Conservation (phyloP, 2,113 vertebrate genomes). For the Perognathus longimembris region DNA sequence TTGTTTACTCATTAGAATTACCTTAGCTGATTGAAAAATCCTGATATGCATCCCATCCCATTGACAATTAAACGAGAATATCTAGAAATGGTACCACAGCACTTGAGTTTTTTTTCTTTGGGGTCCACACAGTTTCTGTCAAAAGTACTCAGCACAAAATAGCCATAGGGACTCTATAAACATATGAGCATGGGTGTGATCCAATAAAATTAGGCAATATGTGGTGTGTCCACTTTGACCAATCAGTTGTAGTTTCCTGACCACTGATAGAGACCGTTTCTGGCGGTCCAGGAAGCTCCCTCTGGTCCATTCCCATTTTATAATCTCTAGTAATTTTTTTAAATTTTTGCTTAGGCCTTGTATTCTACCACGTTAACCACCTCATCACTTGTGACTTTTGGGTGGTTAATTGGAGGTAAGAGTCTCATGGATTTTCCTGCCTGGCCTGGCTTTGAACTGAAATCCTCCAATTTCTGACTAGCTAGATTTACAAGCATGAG, state of each 20-base stretch:
- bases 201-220: neutral
- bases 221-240: neutral
- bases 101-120: neutral
- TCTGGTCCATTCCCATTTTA: neutral
- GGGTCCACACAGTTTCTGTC: neutral
- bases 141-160: neutral
- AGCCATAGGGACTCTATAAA: neutral
- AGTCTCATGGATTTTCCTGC: no score
- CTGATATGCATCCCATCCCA: neutral
- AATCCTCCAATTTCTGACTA: no score
- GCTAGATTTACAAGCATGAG: no score
- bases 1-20: slow-evolving; percentile 38
- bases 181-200: neutral
- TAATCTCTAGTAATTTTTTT: no score
- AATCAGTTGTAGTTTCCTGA: neutral
- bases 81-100: neutral
- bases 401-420: no score
- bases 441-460: no score
- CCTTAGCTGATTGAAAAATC: neutral
- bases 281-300: neutral
- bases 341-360: neutral
- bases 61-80: slow-evolving; percentile 24
- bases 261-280: neutral
- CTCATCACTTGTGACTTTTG: no score
- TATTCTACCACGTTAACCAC: no score